A percentile compares a stretch with the other conserved stretches of the same genome.
phyloP scores from a whole-genome alignment of 2,888 invertebrate genomes.

The Habroteleia sp. region DNA sequence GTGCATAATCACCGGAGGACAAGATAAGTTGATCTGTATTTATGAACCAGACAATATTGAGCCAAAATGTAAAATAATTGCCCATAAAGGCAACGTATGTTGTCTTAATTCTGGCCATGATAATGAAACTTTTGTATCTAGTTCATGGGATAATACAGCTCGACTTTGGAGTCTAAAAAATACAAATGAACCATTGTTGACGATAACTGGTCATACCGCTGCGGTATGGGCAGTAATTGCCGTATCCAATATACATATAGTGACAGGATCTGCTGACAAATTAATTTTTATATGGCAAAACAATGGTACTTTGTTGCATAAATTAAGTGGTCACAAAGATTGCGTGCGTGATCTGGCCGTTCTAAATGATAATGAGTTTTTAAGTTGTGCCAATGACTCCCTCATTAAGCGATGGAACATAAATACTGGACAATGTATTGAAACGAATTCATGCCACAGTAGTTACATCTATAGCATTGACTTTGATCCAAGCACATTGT shows the following conservation, averaged over 20 bases:
- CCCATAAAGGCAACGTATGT: conserved; percentile 89
- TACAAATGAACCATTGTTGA: conserved; percentile 71
- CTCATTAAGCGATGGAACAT: conserved; percentile 91
- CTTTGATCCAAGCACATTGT: conserved; percentile 81
- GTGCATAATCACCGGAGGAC: conserved; percentile 92
- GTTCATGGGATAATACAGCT: conserved; percentile 96
- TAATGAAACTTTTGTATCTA: conserved; percentile 86
- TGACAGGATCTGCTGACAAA: conserved; percentile 97
- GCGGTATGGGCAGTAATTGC: conserved; percentile 92
- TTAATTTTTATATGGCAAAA: conserved; percentile 91
- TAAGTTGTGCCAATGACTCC: conserved; percentile 97
- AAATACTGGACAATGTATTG: conserved; percentile 88
- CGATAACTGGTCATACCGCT: conserved; percentile 81
- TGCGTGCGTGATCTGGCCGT: conserved; percentile 92
- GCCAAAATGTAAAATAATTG: conserved; percentile 87
- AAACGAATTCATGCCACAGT: conserved; percentile 90
- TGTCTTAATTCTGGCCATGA: conserved; percentile 81
- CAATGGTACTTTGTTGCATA: conserved; percentile 82
- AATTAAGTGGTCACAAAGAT: conserved; percentile 90
- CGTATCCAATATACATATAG: conserved; percentile 83
- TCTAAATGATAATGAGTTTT: conserved; percentile 87
- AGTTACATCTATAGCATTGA: conserved; percentile 90
- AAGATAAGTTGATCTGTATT: conserved; percentile 91
- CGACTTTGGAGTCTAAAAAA: conserved; percentile 89
- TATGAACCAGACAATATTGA: conserved; percentile 87